Conservation (phyloP, 2,797 vertebrate genomes). For the Acropternis orthonyx region DNA sequence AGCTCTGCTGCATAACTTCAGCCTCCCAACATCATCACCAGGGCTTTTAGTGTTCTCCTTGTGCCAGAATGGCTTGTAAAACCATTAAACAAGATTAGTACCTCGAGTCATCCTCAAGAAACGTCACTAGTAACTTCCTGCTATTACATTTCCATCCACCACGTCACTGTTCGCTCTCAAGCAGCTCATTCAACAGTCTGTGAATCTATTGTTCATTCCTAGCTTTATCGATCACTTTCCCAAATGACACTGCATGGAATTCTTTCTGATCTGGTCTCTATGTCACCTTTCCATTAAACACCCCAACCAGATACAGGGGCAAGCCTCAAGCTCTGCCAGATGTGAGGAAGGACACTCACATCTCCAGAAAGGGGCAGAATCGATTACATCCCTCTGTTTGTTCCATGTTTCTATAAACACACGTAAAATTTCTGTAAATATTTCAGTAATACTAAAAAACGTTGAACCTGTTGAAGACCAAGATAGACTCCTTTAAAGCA, state of each 20-base stretch:
- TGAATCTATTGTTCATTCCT: not conserved
- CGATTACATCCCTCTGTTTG: not conserved
- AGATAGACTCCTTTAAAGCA: not conserved
- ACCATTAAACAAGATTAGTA: not conserved
- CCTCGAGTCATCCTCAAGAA: not conserved
- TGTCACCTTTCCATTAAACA: not conserved
- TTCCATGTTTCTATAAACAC: not conserved
- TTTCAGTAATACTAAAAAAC: not conserved
- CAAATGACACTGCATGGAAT: not conserved
- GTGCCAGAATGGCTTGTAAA: constrained; percentile 16
- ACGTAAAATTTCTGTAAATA: not conserved
- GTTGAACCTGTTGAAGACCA: not conserved
- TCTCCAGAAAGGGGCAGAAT: not conserved
- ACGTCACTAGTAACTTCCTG: not conserved
- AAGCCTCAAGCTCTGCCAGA: not conserved
- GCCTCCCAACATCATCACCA: not conserved
- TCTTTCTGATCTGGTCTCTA: not conserved
- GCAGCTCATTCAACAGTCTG: not conserved
- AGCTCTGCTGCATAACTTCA: not conserved
- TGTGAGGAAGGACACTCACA: not conserved
- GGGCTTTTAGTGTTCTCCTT: not conserved
- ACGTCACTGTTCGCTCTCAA: not conserved
- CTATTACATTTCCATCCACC: not conserved
- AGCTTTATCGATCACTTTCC: not conserved
- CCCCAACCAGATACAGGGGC: not conserved